Conservation (phyloP, 2,113 vertebrate species). For the Dasyprocta punctata region DNA sequence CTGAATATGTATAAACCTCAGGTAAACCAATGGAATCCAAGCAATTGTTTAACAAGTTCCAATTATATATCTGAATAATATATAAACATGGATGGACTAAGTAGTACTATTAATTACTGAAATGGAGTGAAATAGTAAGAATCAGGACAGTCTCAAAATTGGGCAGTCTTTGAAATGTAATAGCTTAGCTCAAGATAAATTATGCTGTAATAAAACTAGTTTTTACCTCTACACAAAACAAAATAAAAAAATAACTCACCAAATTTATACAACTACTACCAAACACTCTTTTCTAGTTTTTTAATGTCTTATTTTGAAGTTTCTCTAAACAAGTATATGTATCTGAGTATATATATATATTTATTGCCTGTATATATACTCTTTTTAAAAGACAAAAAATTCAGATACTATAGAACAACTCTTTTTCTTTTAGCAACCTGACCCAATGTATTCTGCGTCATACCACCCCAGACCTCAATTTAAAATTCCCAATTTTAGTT, state of each 20-base stretch:
- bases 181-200: conserved; percentile 83
- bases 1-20: conserved; percentile 78
- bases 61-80: conserved; percentile 78
- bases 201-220: conserved; percentile 85
- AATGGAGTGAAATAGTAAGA: conserved; percentile 83
- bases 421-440: conserved; percentile 77
- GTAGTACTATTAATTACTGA: conserved; percentile 84
- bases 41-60: conserved; percentile 76
- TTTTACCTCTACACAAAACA: conserved; percentile 83
- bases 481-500: conserved; percentile 87
- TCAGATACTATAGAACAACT: conserved; percentile 82
- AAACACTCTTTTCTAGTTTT: conserved; percentile 82
- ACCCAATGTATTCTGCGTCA: conserved; percentile 80
- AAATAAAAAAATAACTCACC: conserved; percentile 65
- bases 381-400: conserved; percentile 87
- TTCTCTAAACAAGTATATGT: conserved; percentile 83
- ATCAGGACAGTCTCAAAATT: conserved; percentile 82
- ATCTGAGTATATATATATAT: conserved; percentile 78
- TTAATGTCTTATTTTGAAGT: conserved; percentile 82
- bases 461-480: conserved; percentile 72
- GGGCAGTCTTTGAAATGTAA: conserved; percentile 84
- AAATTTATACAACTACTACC: conserved; percentile 86
- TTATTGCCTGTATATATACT: conserved; percentile 82
- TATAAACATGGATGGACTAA: conserved; percentile 81
- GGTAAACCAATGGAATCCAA: conserved; percentile 79